These are phyloP conservation scores for Chaetogeoica ovagalla DNA, from an alignment of 2,888 invertebrate species.

Conservation along the genomic window DNA sequence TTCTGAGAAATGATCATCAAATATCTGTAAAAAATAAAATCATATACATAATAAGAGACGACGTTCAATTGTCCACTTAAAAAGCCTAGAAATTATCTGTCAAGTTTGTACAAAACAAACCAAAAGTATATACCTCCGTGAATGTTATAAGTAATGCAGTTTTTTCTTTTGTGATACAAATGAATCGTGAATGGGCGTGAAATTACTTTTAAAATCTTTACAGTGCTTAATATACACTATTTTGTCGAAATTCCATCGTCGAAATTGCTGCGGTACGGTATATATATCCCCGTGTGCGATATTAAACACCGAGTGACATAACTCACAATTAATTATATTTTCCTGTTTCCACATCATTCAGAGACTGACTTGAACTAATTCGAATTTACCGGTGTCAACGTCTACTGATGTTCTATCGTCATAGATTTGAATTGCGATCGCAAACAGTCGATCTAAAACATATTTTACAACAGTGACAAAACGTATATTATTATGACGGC, in stretches of 20 bases:
- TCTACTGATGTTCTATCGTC: constrained; percentile 6
- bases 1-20: neutral
- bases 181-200: too few relatives aligned
- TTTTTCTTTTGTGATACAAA: neutral
- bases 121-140: neutral
- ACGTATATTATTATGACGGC: neutral
- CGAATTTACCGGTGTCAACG: constrained; percentile 6
- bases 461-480: constrained; percentile 22
- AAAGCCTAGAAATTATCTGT: neutral
- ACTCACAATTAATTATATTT: constrained; percentile 27
- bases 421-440: constrained; percentile 4
- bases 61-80: neutral
- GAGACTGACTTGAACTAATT: neutral
- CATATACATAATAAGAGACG: neutral
- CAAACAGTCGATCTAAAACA: constrained; percentile 11
- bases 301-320: constrained; percentile 5
- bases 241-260: constrained; percentile 5
- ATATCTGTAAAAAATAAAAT: neutral
- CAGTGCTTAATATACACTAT: too few relatives aligned
- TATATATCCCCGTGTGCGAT: neutral
- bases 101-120: neutral
- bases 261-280: neutral
- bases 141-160: neutral
- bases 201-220: neutral
- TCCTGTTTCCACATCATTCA: neutral